Base-by-base conservation (phyloP, 2,888 invertebrate genomes). In the Dioctria linearis region DNA sequence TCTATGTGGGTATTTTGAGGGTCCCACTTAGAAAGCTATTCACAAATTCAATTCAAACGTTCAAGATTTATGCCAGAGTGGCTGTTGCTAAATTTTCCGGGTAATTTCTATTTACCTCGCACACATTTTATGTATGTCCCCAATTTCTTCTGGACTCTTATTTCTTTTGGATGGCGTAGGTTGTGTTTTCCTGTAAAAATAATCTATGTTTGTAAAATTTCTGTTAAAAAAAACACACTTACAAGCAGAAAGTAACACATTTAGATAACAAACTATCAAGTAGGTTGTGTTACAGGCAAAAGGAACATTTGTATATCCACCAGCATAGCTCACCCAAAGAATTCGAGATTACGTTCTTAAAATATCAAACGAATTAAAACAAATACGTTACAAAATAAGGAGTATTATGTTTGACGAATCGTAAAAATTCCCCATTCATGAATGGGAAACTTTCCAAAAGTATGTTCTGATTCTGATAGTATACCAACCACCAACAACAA, bases 321-420 rank as follows among this genome's bases (percentile, higher is more conserved):
- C 25, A 0, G 25, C 25, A 25, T 25, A 25, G 25, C 25, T 25
- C 25, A 25, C 25, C 25, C 25, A 25, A 25, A 25, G 25, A 25
- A 25, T 25, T 25, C 25, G 25, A 25, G 25, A 25, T 25, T 25
- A 25, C 25, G 25, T n/a, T 73, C 73, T n/a, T n/a, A n/a, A n/a
- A n/a, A n/a, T n/a, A n/a, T n/a, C n/a, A n/a, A n/a, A n/a, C n/a
- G n/a, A n/a, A n/a, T n/a, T n/a, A n/a, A 59, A 54, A 40, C 13
- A 57, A 59, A 37, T 59, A 39, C 73, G 43, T 43, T 73, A 73
- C 73, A 73, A 73, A 73, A 73, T 73, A 13, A 73, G 42, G 73
- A 42, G 57, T 51, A 54, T 57, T 73, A 73, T 57, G 57, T 73
- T 73, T 40, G 57, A 9, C 57, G 73, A 59, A 42, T 59, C 73